Conservation (phyloP, 1,140 invertebrate genomes). For the Caerostris darwini region DNA sequence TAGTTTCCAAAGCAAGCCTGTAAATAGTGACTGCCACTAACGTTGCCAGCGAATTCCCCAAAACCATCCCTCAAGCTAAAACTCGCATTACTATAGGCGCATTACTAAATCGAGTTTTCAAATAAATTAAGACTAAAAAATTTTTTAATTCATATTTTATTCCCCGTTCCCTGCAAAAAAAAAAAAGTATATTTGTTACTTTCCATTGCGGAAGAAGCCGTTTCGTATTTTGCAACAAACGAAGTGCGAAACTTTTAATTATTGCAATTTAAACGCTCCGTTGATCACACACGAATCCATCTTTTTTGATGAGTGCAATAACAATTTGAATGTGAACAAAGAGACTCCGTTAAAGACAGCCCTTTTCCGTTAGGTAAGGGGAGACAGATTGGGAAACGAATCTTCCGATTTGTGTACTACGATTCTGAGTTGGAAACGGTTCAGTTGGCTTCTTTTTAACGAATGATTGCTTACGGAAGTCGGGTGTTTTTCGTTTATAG, state of each 20-base stretch:
- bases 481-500: not conserved
- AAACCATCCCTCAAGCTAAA: too few species aligned
- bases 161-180: not conserved
- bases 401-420: not conserved
- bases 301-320: not conserved
- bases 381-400: not conserved
- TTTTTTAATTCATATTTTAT: too few species aligned
- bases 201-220: not conserved
- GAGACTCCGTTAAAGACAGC: not conserved
- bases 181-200: not conserved
- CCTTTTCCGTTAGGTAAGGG: not conserved
- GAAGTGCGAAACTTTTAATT: constrained; percentile 44
- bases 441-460: constrained; percentile 29
- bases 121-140: too few species aligned
- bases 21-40: too few species aligned
- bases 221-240: not conserved
- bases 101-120: too few species aligned
- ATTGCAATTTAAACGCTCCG: not conserved
- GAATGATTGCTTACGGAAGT: constrained; percentile 22
- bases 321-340: not conserved
- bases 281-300: not conserved
- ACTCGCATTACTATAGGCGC: too few species aligned
- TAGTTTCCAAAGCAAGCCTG: too few species aligned
- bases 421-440: constrained; percentile 11
- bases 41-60: too few species aligned